phyloP scores from a whole-genome alignment of 2,113 vertebrate genomes.

The Strix uralensis region DNA sequence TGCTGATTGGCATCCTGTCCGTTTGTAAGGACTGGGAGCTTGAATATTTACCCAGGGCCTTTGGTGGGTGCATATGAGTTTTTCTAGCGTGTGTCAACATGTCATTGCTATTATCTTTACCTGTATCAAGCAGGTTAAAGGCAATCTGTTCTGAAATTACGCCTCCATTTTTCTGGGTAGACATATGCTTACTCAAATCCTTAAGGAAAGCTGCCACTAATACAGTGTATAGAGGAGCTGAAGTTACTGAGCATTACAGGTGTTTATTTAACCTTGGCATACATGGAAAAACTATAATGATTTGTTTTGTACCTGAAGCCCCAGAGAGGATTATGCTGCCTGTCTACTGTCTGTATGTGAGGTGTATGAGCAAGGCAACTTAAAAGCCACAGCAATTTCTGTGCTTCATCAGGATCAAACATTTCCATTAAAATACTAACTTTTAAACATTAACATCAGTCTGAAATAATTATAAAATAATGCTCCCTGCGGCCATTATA shows the following conservation, averaged over 20 bases:
- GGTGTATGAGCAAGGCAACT: constrained; percentile 13
- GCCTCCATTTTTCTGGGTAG: background rate
- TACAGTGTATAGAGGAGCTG: background rate
- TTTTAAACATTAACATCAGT: constrained; percentile 57
- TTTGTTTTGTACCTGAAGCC: constrained; percentile 2
- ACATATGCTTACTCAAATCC: constrained; percentile 17
- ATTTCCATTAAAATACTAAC: constrained; percentile 56
- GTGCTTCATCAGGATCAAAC: constrained; percentile 47
- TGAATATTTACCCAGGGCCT: background rate
- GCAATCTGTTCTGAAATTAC: background rate
- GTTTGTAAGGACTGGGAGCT: background rate
- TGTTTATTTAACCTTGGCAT: constrained; percentile 49
- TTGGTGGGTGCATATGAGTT: background rate
- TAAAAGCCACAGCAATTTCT: constrained; percentile 47
- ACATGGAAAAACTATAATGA: constrained; percentile 17
- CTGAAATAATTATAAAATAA: constrained; percentile 66
- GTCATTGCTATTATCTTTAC: background rate
- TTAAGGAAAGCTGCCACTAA: constrained; percentile 29
- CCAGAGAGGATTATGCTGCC: constrained; percentile 8
- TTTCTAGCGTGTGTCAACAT: background rate
- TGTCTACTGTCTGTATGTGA: background rate
- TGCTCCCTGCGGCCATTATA: background rate
- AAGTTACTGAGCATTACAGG: background rate
- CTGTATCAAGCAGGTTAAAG: background rate
- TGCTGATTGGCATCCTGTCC: background rate